Evolutionary conservation across 2,797 vertebrate genomes (phyloP), one percentile per base, ranked within the genome.

Genomic region (Xiphophorus birchmanni): DNA sequence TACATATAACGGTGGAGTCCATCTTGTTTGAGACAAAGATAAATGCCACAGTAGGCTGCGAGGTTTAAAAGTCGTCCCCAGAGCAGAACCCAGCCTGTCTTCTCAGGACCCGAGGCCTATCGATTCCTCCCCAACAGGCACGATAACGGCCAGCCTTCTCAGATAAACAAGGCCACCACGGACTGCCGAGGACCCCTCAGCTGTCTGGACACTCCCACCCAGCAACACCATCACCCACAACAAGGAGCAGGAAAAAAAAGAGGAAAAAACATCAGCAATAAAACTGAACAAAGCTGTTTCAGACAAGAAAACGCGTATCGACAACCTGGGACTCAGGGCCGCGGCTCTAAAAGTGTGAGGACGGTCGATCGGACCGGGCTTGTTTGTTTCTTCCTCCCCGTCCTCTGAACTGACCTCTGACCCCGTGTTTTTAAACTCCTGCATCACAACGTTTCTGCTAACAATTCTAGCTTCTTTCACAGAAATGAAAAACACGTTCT

Each of bases 161-260:
- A 92, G 91, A 95, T 94, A 95, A 95, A 95, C 94, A 94, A 95
- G 94, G 93, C 93, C 92, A 88, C 91, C 76, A 88, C 88, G 91
- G 92, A 90, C 92, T 92, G 87, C 86, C 86, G 89, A 90, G 91
- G 93, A 94, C 92, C 92, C 92, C 88, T 91, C 86, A 89, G 87
- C 90, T 86, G 92, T 93, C 91, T 89, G 84, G 89, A 94, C 90
- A 88, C 87, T 92, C 90, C 89, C 91, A 82, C 89, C 89, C 89
- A 88, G 91, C 80, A 83, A 84, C 86, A 48, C 84, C 45, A 63
- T 67, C 83, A 52, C 81, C 76, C 65, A 76, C 75, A 71, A 56
- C 8, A 4, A 60, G n/a, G 37, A n/a, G 67, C 48, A 79, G 35
- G 40, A 54, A 83, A 77, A 63, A 10, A 80, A 90, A 65, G 83